Evolutionary conservation across 2,113 vertebrate genomes (phyloP), one percentile per base, ranked within the genome.

Genomic region (Eublepharis macularius): DNA sequence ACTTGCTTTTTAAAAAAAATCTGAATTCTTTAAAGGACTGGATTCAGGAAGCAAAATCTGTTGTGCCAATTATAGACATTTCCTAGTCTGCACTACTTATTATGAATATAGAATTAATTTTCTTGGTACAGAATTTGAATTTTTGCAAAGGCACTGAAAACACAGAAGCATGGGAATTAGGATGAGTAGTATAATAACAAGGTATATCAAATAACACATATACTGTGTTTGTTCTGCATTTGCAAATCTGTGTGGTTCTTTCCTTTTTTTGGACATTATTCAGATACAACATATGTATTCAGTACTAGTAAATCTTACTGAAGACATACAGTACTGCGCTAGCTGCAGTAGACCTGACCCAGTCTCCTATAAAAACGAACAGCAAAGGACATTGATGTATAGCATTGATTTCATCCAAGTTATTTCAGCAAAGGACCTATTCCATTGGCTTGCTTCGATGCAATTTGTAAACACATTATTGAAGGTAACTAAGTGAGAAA

Each of bases 401-500:
- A 41, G 13, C 6, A 4, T 39, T 39, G 49, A 19, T 63, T 81
- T 80, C 24, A 60, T 75, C 60, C 26, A 43, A 51, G 32, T 88
- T 43, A 63, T 88, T 89, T 85, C 4, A 2, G 34, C 70, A 69
- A 39, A 13, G 29, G 85, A 82, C 12, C 13, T 9, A 68, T 85
- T 80, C 24, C 81, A 6, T 83, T 81, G 70, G 6, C 34, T 90
- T 82, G 80, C 13, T n/a, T 85, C 79, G 32, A 39, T 0, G 2
- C 54, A 51, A 1, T 82, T 91, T 89, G 69, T 80, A 89, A 92
- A 72, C 75, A 88, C 24, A 1, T 74, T 83, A 0, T 2, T 0
- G 78, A 74, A 91, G 9, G 21, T 76, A 73, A 77, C 73, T 17
- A 49, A 65, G 6, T 82, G 88, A 86, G 69, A 51, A 80, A 39